phyloP scores from a whole-genome alignment of 2,113 vertebrate species.

The Trogon surrucura region DNA sequence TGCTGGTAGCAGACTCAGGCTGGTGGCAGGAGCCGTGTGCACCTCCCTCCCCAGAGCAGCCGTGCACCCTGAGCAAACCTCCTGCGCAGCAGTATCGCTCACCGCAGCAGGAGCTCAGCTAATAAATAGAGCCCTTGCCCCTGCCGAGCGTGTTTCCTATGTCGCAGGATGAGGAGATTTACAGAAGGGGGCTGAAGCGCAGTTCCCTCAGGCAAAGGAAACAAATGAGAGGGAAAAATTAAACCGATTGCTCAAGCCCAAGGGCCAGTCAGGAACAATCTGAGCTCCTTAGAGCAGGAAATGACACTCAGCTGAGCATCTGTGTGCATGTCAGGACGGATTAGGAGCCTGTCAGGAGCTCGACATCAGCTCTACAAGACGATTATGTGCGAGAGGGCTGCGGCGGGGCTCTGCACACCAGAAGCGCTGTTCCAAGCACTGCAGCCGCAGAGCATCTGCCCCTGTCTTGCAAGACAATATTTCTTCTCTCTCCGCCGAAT shows the following conservation, averaged over 20 bases:
- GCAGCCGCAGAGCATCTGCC: not conserved
- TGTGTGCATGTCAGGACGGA: not conserved
- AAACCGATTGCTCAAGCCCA: not conserved
- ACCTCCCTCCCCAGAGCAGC: not conserved
- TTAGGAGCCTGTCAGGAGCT: conserved; percentile 31
- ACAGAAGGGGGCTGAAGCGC: not conserved
- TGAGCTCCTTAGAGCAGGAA: conserved; percentile 17
- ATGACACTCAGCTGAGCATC: conserved; percentile 13
- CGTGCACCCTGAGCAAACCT: rapidly evolving
- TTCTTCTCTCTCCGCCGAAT: not conserved
- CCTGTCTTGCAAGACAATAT: not conserved
- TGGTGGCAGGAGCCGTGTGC: not conserved
- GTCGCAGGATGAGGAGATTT: rapidly evolving
- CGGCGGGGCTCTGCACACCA: not conserved
- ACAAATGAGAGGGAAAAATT: conserved; percentile 27
- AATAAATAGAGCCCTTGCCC: not conserved
- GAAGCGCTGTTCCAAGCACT: not conserved
- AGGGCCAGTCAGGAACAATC: conserved; percentile 7
- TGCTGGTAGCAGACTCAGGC: rapidly evolving
- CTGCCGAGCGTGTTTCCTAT: rapidly evolving
- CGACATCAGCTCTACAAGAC: not conserved
- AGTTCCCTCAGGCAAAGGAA: not conserved
- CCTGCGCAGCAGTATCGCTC: not conserved
- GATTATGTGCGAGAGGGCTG: not conserved
- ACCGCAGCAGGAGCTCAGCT: not conserved